phyloP scores from a whole-genome alignment of 2,797 vertebrate species.

The Naso thynnoides region DNA sequence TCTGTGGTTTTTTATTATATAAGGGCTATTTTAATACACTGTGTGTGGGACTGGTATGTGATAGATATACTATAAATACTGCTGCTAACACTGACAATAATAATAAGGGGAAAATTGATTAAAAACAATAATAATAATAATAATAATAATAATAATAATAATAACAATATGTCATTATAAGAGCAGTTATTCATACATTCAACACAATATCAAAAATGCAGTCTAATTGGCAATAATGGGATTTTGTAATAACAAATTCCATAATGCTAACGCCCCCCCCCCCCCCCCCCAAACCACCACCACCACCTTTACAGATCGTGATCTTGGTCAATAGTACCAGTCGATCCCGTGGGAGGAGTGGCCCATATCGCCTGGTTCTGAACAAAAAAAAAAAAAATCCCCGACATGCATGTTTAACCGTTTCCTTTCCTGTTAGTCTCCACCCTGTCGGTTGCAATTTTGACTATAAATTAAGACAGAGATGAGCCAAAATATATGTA shows the following conservation, averaged over 20 bases:
- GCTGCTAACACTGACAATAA: neutral
- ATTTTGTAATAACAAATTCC: no score
- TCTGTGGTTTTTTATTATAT: neutral
- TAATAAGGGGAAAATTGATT: no score
- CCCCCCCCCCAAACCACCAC: no score
- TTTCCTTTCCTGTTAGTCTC: constrained; percentile 63
- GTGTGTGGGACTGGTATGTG: neutral
- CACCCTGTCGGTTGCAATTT: constrained; percentile 33
- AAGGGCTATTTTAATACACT: neutral
- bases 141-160: neutral
- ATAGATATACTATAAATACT: neutral
- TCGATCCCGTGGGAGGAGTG: constrained; percentile 54
- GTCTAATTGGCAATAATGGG: no score
- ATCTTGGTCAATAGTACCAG: no score
- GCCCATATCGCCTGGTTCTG: neutral
- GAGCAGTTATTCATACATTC: no score
- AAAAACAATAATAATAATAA: neutral
- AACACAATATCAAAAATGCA: no score
- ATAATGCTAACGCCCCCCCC: no score
- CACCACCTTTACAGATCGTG: no score
- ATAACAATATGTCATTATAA: neutral
- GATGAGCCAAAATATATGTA: constrained; percentile 14
- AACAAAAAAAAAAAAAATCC: constrained; percentile 21
- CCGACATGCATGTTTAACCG: constrained; percentile 58
- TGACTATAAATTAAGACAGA: constrained; percentile 55